phyloP scores from a whole-genome alignment of 2,888 invertebrate genomes.

The Caenorhabditis imperialis region DNA sequence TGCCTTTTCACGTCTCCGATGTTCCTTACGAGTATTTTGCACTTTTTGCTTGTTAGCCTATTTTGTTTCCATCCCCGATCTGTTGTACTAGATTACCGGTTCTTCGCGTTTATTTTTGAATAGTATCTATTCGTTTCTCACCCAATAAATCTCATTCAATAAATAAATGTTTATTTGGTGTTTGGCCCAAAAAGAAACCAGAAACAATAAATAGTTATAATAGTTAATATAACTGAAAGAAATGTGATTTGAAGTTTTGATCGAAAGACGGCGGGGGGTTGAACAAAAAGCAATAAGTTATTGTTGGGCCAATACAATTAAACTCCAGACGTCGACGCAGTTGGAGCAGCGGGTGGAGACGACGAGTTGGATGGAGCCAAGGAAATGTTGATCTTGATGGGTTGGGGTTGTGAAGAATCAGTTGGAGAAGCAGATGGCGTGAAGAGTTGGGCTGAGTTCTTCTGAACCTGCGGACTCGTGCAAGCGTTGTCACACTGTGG shows the following conservation, averaged over 20 bases:
- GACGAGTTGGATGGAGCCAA: slow-evolving; percentile 21
- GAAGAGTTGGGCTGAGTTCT: slow-evolving; percentile 60
- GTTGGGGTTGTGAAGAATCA: slow-evolving; percentile 23
- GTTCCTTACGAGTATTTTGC: too few relatives aligned
- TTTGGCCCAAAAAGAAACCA: too few relatives aligned
- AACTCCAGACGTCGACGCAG: slow-evolving; percentile 1
- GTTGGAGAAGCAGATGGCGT: slow-evolving; percentile 22
- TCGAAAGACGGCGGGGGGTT: slow-evolving; percentile 6
- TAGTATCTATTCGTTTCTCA: slow-evolving; percentile 36
- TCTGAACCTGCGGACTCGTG: slow-evolving; percentile 57
- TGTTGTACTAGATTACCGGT: slow-evolving; percentile 10
- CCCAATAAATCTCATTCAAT: too few relatives aligned
- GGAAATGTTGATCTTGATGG: slow-evolving; percentile 40
- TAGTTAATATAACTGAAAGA: background rate
- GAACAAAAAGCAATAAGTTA: slow-evolving; percentile 17
- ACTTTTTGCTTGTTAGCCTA: too few relatives aligned
- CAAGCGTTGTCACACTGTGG: slow-evolving; percentile 62
- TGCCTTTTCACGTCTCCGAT: too few relatives aligned
- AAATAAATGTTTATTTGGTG: too few relatives aligned
- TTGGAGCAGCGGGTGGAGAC: slow-evolving; percentile 9
- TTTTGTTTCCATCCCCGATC: too few relatives aligned
- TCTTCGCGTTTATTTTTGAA: slow-evolving; percentile 14
- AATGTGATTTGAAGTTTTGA: slow-evolving; percentile 5
- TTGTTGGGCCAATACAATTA: slow-evolving; percentile 8
- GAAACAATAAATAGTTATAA: slow-evolving; percentile 7